Conservation (phyloP, 2,888 invertebrate genomes). For the Hypercompe scribonia region DNA sequence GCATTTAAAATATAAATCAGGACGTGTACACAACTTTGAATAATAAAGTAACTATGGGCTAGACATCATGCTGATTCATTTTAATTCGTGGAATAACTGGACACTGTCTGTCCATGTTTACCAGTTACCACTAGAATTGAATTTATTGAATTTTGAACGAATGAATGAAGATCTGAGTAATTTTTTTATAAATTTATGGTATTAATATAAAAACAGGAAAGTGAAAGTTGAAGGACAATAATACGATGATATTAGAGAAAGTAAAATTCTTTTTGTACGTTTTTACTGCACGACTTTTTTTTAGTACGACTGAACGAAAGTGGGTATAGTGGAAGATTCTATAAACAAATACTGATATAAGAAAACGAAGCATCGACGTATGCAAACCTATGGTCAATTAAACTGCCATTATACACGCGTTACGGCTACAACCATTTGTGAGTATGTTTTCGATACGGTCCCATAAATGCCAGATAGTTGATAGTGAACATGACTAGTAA, state of each 20-base stretch:
- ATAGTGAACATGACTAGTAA: constrained; percentile 16
- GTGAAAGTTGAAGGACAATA: neutral
- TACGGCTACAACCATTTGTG: constrained; percentile 45
- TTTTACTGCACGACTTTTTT: too few species aligned
- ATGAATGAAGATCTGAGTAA: neutral
- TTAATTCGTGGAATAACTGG: neutral
- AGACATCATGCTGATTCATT: constrained; percentile 4
- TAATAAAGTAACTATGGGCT: constrained; percentile 14
- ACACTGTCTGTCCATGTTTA: neutral
- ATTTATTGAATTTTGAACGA: neutral
- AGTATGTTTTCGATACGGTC: constrained; percentile 40
- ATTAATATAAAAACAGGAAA: neutral
- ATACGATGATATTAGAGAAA: neutral
- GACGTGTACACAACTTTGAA: constrained; percentile 9
- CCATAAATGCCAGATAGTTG: constrained; percentile 22
- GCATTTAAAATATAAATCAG: constrained; percentile 19
- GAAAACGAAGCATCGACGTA: constrained; percentile 10
- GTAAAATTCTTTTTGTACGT: neutral
- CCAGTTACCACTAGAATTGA: neutral
- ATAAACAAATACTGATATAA: neutral
- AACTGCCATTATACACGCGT: constrained; percentile 47
- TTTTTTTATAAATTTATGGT: neutral
- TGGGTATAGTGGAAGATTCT: neutral
- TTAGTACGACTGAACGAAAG: neutral
- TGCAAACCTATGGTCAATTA: constrained; percentile 40